Conservation (phyloP, 2,888 invertebrate genomes). For the Cheilosia soror region DNA sequence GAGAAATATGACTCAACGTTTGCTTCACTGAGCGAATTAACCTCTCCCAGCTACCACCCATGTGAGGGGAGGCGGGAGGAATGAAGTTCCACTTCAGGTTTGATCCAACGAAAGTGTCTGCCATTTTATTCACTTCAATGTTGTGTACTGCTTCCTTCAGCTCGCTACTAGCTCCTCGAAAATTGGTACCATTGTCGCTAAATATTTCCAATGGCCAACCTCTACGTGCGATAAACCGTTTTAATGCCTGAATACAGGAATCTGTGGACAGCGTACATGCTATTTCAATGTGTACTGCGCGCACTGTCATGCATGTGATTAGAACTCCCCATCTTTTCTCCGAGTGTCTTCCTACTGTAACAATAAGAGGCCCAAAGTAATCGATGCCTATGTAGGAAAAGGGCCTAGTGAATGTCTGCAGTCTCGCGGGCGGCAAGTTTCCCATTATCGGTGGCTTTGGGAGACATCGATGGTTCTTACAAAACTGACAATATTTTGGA, state of each 20-base stretch:
- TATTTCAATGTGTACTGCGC: slow-evolving; percentile 52
- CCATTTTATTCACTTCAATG: slow-evolving; percentile 24
- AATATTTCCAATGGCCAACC: slow-evolving; percentile 39
- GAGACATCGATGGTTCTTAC: slow-evolving; percentile 1
- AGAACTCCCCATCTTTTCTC: slow-evolving; percentile 60
- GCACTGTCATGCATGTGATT: slow-evolving; percentile 60
- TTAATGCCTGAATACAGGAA: slow-evolving; percentile 44
- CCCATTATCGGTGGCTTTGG: slow-evolving; percentile 35
- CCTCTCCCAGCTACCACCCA: slow-evolving; percentile 62
- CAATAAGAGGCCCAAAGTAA: slow-evolving; percentile 43
- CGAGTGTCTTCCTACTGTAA: slow-evolving; percentile 21
- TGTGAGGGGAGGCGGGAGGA: slow-evolving; percentile 73
- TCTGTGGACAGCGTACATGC: slow-evolving; percentile 32
- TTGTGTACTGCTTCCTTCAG: slow-evolving; percentile 15
- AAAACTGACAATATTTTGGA: slow-evolving; percentile 12
- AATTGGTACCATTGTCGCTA: slow-evolving; percentile 55
- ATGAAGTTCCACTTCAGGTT: slow-evolving; percentile 75
- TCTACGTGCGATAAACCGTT: slow-evolving; percentile 39
- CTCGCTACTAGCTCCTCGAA: slow-evolving; percentile 32
- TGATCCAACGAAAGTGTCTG: slow-evolving; percentile 6
- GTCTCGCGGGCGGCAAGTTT: slow-evolving; percentile 26
- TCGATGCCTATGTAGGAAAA: slow-evolving; percentile 47
- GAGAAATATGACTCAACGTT: slow-evolving; percentile 52
- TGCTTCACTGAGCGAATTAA: slow-evolving; percentile 57
- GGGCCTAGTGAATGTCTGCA: slow-evolving; percentile 30